These are phyloP conservation scores for Zygogramma bicolorata DNA, from an alignment of 2,888 invertebrate species.

Conservation along the genomic window DNA sequence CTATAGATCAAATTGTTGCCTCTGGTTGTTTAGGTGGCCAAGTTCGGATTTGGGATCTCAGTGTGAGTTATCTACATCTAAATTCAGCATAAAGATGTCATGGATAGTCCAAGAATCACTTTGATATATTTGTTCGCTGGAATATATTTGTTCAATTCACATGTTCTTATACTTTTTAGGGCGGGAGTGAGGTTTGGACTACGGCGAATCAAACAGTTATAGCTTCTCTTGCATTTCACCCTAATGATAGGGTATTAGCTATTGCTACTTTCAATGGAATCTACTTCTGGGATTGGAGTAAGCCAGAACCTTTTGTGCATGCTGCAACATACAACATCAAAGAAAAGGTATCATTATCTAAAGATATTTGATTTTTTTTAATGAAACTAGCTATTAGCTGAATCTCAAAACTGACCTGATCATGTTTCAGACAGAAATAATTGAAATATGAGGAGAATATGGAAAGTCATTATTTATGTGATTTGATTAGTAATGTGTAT, in stretches of 20 bases:
- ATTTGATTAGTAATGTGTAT: no score
- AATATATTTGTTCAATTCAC: no score
- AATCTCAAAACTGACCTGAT: no score
- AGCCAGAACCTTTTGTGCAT: conserved; percentile 80
- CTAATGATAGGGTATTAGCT: conserved; percentile 83
- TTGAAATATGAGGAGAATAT: no score
- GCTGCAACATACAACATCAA: conserved; percentile 80
- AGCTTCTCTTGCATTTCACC: conserved; percentile 90
- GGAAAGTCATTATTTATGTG: no score
- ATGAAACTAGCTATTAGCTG: no score
- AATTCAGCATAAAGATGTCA: no score
- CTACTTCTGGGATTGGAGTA: conserved; percentile 92
- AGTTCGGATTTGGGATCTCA: conserved; percentile 90
- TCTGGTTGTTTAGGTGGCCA: conserved; percentile 91
- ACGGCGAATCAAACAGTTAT: conserved; percentile 81
- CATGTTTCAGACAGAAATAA: no score
- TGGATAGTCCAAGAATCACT: no score
- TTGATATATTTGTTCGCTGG: conserved; percentile 16
- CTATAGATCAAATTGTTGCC: conserved; percentile 84
- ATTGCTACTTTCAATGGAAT: conserved; percentile 88
- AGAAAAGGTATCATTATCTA: conserved; percentile 78
- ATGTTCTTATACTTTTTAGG: conserved; percentile 68
- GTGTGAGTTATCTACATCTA: conserved; percentile 65
- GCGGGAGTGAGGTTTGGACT: conserved; percentile 88
- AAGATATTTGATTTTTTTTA: no score